These are phyloP conservation scores for Pseudococcus jackbeardsleyi DNA, from an alignment of 2,888 invertebrate species.

Conservation along the genomic window DNA sequence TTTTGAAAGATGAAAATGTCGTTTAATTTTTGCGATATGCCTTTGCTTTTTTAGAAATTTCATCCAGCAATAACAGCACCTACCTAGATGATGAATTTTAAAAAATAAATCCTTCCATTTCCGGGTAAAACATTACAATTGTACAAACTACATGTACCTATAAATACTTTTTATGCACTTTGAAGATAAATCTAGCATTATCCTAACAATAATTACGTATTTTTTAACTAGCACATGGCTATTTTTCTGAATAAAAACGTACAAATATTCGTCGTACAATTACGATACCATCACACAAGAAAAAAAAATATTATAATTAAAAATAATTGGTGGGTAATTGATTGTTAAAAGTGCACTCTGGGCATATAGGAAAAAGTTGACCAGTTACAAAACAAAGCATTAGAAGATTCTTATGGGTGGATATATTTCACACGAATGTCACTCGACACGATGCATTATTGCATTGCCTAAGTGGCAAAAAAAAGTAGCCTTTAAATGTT, in stretches of 20 bases:
- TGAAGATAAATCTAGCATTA: too few relatives aligned
- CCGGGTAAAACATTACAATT: too few relatives aligned
- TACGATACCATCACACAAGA: not conserved
- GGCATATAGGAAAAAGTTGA: not conserved
- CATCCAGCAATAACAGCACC: too few relatives aligned
- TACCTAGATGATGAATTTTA: too few relatives aligned
- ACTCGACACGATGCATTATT: not conserved
- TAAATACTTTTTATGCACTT: too few relatives aligned
- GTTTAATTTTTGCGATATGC: too few relatives aligned
- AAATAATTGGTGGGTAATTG: constrained; percentile 38
- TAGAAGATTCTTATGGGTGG: not conserved
- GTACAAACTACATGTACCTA: too few relatives aligned
- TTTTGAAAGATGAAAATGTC: too few relatives aligned
- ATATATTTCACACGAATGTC: not conserved
- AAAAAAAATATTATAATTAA: constrained; percentile 34
- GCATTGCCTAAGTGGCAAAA: not conserved
- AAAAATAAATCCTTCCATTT: too few relatives aligned
- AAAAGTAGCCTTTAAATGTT: not conserved
- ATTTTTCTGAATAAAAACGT: not conserved
- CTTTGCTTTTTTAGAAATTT: too few relatives aligned
- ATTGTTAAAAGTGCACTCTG: not conserved
- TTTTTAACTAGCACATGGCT: constrained; percentile 19
- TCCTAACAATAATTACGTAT: not conserved
- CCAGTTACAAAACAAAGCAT: constrained; percentile 7
- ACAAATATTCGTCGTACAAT: not conserved